Percentiles rank a stretch among this genome's conserved stretches.
These are phyloP conservation scores for Parochlus steinenii DNA, from an alignment of 2,888 invertebrate genomes.

Conservation along the genomic window DNA sequence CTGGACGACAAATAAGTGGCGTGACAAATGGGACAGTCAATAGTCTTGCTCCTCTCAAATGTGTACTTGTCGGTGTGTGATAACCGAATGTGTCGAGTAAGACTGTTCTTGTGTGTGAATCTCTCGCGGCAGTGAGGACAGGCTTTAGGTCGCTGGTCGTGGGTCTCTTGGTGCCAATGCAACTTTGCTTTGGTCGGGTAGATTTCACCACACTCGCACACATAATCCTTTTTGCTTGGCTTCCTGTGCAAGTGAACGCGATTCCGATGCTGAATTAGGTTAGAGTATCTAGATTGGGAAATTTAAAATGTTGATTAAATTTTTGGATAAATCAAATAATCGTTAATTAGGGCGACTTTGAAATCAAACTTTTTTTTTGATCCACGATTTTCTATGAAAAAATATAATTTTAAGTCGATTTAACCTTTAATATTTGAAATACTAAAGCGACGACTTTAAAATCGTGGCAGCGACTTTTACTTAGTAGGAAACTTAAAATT, in stretches of 20 bases:
- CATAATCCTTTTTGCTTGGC: slow-evolving; percentile 51
- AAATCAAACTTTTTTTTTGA: no score
- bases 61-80: slow-evolving; percentile 63
- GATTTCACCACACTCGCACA: slow-evolving; percentile 64
- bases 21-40: slow-evolving; percentile 63
- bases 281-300: no score
- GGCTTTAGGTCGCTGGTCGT: slow-evolving; percentile 64
- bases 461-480: no score
- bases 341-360: no score
- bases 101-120: slow-evolving; percentile 67
- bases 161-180: slow-evolving; percentile 73
- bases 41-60: slow-evolving; percentile 39
- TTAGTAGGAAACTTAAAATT: no score
- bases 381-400: no score
- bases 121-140: slow-evolving; percentile 75
- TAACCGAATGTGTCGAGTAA: slow-evolving; percentile 67
- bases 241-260: slow-evolving; percentile 58
- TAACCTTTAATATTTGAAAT: no score
- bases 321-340: no score
- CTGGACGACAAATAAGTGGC: slow-evolving; percentile 63
- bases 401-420: no score
- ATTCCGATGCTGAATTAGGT: slow-evolving; percentile 69
- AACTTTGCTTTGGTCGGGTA: slow-evolving; percentile 71
- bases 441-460: no score
- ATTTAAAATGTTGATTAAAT: no score